Conservation (phyloP, 2,888 invertebrate genomes). For the Hyalella azteca region DNA sequence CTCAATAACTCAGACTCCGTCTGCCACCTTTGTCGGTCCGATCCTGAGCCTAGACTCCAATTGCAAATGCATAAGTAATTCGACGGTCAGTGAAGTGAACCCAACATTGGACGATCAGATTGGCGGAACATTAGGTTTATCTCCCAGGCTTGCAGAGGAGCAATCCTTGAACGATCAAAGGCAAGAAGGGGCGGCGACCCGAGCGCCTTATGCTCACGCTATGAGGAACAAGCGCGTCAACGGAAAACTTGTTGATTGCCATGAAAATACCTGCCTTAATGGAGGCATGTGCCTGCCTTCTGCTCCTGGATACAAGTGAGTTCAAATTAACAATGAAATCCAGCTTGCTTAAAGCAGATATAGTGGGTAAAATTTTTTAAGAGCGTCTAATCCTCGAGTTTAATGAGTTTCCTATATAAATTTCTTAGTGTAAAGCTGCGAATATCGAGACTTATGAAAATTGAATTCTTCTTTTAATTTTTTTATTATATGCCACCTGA, state of each 20-base stretch:
- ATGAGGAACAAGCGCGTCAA: conserved; percentile 30
- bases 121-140: background rate
- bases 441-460: no score
- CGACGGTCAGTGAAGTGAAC: background rate
- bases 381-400: no score
- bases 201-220: conserved; percentile 21
- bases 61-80: conserved; percentile 30
- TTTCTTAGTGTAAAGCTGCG: no score
- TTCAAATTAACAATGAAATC: no score
- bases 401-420: no score
- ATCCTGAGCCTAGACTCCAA: background rate
- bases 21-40: conserved; percentile 3
- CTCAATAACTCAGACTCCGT: background rate
- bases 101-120: conserved; percentile 1
- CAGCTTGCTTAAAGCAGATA: no score
- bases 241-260: conserved; percentile 60
- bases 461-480: no score
- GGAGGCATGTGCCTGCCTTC: conserved; percentile 49
- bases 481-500: no score
- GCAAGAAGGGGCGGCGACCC: background rate
- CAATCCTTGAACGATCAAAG: conserved; percentile 14
- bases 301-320: conserved; percentile 34
- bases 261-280: conserved; percentile 60
- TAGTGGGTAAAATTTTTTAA: no score
- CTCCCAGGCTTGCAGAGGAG: background rate